Conservation (phyloP, 2,797 vertebrate species). For the Anas acuta region DNA sequence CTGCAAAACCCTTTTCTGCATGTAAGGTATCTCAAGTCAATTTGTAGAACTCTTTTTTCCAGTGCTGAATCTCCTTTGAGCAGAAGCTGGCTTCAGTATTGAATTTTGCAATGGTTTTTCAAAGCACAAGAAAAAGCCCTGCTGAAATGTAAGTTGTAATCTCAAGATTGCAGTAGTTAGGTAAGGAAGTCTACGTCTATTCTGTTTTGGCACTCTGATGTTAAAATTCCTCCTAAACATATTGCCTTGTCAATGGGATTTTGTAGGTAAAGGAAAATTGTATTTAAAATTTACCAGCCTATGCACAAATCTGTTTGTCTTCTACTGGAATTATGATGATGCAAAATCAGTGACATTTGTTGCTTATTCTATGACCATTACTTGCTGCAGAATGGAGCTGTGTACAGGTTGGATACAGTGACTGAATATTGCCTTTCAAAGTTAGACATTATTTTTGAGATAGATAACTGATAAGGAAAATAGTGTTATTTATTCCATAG, state of each 20-base stretch:
- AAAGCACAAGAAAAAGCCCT: not conserved
- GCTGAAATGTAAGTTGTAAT: constrained; percentile 7
- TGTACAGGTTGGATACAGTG: not conserved
- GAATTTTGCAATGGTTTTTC: not conserved
- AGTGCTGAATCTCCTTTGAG: not conserved
- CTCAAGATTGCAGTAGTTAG: not conserved
- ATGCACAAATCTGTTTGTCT: not conserved
- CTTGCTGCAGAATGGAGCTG: not conserved
- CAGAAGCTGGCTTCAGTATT: not conserved
- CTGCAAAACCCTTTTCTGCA: not conserved
- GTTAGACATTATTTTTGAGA: not conserved
- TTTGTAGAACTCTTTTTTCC: not conserved
- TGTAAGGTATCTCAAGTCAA: not conserved
- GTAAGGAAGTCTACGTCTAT: not conserved
- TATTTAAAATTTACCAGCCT: not conserved
- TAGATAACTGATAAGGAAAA: not conserved
- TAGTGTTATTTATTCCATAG: not conserved
- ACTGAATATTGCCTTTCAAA: not conserved
- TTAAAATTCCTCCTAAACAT: not conserved
- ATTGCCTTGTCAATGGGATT: not conserved
- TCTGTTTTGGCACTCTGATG: not conserved
- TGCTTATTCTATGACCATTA: not conserved
- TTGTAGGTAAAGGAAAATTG: not conserved
- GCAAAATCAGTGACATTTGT: not conserved
- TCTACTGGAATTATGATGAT: not conserved